phyloP scores from a whole-genome alignment of 2,888 invertebrate genomes.

The Oxycera nigricornis region DNA sequence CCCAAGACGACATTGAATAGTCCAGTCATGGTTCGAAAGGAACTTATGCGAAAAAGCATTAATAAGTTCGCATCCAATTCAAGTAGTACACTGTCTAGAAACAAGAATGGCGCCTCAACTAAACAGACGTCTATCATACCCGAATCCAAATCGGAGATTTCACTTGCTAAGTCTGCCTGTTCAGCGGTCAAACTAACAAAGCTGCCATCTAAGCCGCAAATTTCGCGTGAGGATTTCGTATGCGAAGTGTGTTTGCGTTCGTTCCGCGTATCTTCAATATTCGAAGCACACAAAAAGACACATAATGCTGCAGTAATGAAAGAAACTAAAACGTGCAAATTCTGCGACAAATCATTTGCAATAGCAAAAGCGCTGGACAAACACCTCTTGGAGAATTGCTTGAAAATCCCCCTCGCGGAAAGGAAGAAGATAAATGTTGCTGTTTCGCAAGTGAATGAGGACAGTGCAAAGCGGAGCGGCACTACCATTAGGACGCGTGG shows the following conservation, averaged over 20 bases:
- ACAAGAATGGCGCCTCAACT: not conserved
- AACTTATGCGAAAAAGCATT: not conserved
- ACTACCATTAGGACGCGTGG: not conserved
- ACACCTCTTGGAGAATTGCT: slow-evolving; percentile 34
- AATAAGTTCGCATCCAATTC: not conserved
- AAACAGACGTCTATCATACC: not conserved
- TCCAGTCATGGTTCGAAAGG: slow-evolving; percentile 5
- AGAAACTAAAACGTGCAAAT: slow-evolving; percentile 26
- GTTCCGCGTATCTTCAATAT: slow-evolving; percentile 29
- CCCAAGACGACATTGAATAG: slow-evolving; percentile 26
- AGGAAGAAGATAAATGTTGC: slow-evolving; percentile 20
- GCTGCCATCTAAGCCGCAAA: not conserved
- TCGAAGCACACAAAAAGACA: slow-evolving; percentile 28
- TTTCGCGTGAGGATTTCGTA: slow-evolving; percentile 4
- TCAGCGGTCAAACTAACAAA: not conserved
- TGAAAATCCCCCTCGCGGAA: slow-evolving; percentile 29
- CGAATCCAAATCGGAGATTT: not conserved
- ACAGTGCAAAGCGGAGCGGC: not conserved
- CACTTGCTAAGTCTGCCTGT: not conserved
- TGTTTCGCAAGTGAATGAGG: not conserved
- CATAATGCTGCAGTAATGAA: slow-evolving; percentile 3
- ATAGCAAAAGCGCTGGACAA: slow-evolving; percentile 35
- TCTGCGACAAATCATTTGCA: slow-evolving; percentile 36
- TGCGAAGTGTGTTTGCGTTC: slow-evolving; percentile 24
- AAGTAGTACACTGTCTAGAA: not conserved